These are phyloP conservation scores for Podiceps cristatus DNA, from an alignment of 2,113 vertebrate species.

Conservation along the genomic window DNA sequence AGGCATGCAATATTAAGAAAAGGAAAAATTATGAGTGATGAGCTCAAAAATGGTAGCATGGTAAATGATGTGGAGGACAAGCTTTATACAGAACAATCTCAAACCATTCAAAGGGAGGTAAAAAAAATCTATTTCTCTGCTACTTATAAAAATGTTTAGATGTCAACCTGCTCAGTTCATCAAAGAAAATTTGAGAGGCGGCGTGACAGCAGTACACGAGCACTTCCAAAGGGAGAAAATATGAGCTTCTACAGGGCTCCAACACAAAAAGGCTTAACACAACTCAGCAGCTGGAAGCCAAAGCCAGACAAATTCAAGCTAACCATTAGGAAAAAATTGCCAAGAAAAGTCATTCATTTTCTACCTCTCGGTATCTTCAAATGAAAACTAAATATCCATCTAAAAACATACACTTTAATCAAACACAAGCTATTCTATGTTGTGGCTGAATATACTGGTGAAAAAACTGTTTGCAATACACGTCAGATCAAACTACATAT, in stretches of 20 bases:
- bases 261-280: neutral
- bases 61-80: neutral
- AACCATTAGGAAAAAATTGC: neutral
- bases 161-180: neutral
- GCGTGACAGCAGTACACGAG: neutral
- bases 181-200: conserved; percentile 11
- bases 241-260: neutral
- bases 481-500: neutral
- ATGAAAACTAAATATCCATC: neutral
- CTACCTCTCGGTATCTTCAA: neutral
- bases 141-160: conserved; percentile 31
- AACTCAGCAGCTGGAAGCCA: neutral
- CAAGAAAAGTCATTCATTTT: neutral
- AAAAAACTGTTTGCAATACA: neutral
- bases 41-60: neutral
- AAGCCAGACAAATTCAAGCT: neutral
- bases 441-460: neutral
- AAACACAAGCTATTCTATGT: neutral
- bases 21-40: neutral
- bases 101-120: neutral
- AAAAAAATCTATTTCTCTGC: neutral
- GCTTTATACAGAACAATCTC: neutral
- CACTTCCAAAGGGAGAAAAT: neutral
- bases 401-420: neutral
- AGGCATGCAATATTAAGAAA: neutral